phyloP scores from a whole-genome alignment of 1,140 invertebrate genomes.

The Diuraphis noxia region DNA sequence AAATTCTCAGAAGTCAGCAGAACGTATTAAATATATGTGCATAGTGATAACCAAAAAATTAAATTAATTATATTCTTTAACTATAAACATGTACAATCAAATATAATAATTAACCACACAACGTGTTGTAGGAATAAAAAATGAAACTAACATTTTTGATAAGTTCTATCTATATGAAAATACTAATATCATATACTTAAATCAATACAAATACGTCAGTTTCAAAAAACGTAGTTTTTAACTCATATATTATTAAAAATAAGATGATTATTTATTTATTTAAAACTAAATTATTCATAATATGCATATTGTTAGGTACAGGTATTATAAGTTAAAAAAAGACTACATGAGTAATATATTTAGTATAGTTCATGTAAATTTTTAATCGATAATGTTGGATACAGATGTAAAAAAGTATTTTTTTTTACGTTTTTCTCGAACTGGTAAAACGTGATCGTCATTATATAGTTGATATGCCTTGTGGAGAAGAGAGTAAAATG shows the following conservation, averaged over 20 bases:
- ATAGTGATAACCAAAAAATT: too few relatives aligned
- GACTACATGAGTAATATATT: slow-evolving; percentile 1
- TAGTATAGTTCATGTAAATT: slow-evolving; percentile 13
- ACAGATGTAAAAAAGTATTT: background rate
- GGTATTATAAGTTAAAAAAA: background rate
- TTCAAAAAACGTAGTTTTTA: background rate
- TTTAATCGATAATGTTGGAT: slow-evolving; percentile 20
- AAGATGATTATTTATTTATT: background rate
- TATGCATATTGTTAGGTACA: background rate
- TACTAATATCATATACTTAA: background rate
- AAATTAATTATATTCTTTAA: too few relatives aligned
- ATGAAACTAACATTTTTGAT: too few relatives aligned
- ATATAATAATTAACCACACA: too few relatives aligned
- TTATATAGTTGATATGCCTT: slow-evolving; percentile 12
- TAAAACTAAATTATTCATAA: background rate
- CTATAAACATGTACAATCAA: too few relatives aligned
- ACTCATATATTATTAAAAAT: background rate
- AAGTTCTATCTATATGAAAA: too few relatives aligned
- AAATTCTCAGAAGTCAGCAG: too few relatives aligned
- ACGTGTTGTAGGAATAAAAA: too few relatives aligned
- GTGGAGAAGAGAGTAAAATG: background rate
- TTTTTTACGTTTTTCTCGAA: background rate
- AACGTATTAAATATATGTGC: too few relatives aligned
- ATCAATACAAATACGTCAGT: background rate
- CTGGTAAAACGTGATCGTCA: slow-evolving; percentile 39